A percentile compares a stretch with the other conserved stretches of the same genome.
phyloP scores from a whole-genome alignment of 2,113 vertebrate genomes.

The Dipodomys ordii region DNA sequence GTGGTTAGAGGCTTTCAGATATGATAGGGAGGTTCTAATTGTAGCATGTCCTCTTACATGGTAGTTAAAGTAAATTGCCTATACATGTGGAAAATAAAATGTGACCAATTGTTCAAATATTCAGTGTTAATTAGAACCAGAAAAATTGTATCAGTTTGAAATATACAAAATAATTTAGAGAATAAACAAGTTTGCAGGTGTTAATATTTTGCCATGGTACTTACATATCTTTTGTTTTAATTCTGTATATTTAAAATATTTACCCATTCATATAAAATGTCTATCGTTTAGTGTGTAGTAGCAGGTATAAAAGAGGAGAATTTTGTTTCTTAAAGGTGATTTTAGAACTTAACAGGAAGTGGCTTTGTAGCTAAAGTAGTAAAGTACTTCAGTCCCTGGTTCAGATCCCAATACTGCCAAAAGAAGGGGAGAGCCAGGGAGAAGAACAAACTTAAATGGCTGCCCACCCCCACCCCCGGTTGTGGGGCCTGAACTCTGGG shows the following conservation, averaged over 20 bases:
- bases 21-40: neutral
- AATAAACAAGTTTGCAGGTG: constrained; percentile 6
- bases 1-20: neutral
- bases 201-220: constrained; percentile 20
- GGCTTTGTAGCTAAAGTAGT: no score
- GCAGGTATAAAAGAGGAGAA: neutral
- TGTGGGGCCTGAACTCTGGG: no score
- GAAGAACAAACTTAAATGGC: neutral
- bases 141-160: neutral
- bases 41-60: neutral
- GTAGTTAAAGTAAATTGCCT: constrained; percentile 14
- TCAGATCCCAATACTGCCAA: no score
- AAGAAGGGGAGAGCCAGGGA: no score
- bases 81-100: neutral
- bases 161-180: neutral
- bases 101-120: constrained; percentile 16
- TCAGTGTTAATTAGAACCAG: neutral
- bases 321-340: constrained; percentile 14
- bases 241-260: neutral
- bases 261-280: neutral
- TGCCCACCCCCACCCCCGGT: no score
- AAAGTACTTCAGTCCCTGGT: no score
- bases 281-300: neutral
- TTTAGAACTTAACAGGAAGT: neutral
- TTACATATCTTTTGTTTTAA: neutral